phyloP scores from a whole-genome alignment of 1,140 invertebrate genomes.

The Pissodes strobi region DNA sequence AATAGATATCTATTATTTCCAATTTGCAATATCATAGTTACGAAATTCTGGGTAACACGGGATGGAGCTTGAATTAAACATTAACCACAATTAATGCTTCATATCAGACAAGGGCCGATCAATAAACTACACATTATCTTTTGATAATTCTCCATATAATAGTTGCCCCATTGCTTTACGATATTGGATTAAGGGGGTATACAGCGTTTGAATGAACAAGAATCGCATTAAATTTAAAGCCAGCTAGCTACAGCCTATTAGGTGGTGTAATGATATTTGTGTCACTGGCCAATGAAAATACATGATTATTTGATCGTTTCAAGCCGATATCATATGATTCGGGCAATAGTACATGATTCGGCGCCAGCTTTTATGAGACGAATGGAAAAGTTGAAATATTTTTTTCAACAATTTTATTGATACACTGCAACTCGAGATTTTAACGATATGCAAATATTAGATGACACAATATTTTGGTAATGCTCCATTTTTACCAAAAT shows the following conservation, averaged over 20 bases:
- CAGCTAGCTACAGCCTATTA: neutral
- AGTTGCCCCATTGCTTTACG: neutral
- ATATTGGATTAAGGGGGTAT: conserved; percentile 7
- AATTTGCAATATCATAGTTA: conserved; percentile 23
- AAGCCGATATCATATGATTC: no score
- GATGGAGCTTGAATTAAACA: conserved; percentile 9
- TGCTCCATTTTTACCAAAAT: no score
- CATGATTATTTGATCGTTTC: no score
- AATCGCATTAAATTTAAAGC: neutral
- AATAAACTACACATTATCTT: neutral
- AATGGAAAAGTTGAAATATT: no score
- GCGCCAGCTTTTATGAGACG: no score
- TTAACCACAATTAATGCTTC: conserved; percentile 24
- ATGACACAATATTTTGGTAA: no score
- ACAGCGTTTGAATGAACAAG: neutral
- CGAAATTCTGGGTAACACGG: conserved; percentile 1
- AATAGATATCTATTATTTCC: conserved; percentile 29
- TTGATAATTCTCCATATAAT: conserved; percentile 1
- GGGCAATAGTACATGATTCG: no score
- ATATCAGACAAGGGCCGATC: conserved; percentile 11
- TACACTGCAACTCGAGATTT: no score
- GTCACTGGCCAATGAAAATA: no score
- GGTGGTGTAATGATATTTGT: neutral
- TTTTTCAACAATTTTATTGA: no score
- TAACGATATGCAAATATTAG: no score